Evolutionary conservation across 2,797 vertebrate genomes (phyloP).

Genomic region (Perdix hodgsoniae): DNA sequence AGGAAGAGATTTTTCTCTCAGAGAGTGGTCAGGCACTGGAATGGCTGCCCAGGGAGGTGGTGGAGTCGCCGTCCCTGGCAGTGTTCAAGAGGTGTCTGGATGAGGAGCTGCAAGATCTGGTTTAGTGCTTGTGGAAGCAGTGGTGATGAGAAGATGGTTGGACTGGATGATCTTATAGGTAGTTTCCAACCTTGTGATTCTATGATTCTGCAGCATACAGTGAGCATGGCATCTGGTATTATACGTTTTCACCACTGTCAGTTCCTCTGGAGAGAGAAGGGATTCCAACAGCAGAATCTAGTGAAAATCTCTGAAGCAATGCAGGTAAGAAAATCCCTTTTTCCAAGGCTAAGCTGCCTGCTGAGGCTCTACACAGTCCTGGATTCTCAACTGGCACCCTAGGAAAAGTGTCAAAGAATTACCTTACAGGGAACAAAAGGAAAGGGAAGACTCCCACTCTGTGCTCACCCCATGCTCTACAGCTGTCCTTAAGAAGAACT

Average conservation of each 20-base stretch:
- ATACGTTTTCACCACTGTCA: fast-evolving
- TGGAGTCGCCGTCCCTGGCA: too few species aligned
- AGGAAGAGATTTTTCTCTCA: too few species aligned
- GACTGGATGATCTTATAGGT: too few species aligned
- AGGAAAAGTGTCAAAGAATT: not conserved
- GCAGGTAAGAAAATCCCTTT: not conserved
- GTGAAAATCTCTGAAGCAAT: not conserved
- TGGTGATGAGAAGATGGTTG: too few species aligned
- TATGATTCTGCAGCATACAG: not conserved
- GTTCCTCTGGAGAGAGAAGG: fast-evolving
- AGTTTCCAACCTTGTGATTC: too few species aligned
- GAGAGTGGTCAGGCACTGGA: too few species aligned
- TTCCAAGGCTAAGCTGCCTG: not conserved
- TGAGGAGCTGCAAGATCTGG: too few species aligned
- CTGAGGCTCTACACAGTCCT: not conserved
- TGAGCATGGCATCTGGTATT: not conserved
- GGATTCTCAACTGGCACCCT: not conserved
- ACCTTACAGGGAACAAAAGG: not conserved
- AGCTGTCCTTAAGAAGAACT: not conserved
- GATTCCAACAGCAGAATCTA: not conserved
- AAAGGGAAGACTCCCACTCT: fast-evolving
- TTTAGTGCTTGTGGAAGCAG: too few species aligned
- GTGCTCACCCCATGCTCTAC: not conserved
- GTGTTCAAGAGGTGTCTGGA: too few species aligned
- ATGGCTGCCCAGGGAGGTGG: too few species aligned